Evolutionary conservation across 1,140 invertebrate species (phyloP).

Genomic region (Spodoptera litura): DNA sequence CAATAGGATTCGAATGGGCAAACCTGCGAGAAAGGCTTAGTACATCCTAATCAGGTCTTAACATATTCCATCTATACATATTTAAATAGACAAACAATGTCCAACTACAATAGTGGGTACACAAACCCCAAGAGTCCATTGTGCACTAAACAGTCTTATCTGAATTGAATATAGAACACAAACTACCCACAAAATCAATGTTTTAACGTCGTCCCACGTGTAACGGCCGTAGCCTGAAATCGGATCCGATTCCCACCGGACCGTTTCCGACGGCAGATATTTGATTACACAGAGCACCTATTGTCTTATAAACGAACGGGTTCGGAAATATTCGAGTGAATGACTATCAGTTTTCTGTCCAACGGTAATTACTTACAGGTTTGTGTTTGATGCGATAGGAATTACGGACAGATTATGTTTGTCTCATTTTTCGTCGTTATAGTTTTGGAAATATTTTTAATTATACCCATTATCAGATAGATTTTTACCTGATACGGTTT

Average conservation of each 20-base stretch:
- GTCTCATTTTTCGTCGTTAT: too few relatives aligned
- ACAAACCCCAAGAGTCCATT: too few relatives aligned
- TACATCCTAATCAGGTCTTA: too few relatives aligned
- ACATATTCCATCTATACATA: too few relatives aligned
- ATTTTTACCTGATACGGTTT: too few relatives aligned
- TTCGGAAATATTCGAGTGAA: slow-evolving; percentile 1
- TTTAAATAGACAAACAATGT: too few relatives aligned
- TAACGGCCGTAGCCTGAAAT: slow-evolving; percentile 9
- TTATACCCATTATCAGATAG: too few relatives aligned
- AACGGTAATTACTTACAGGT: background rate
- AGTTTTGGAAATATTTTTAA: too few relatives aligned
- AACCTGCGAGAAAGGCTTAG: too few relatives aligned
- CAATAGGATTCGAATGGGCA: too few relatives aligned
- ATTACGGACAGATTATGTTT: too few relatives aligned
- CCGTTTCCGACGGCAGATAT: background rate
- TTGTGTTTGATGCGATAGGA: background rate
- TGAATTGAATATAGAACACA: background rate
- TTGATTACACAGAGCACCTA: slow-evolving; percentile 15
- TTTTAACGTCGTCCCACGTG: background rate
- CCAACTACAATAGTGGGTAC: too few relatives aligned
- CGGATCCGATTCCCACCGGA: background rate
- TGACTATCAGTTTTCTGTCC: background rate
- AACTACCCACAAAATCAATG: slow-evolving; percentile 12
- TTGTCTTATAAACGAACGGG: slow-evolving; percentile 11
- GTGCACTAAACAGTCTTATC: background rate